These are phyloP conservation scores for Tragelaphus oryx DNA, from an alignment of 2,797 vertebrate genomes.

Conservation along the genomic window DNA sequence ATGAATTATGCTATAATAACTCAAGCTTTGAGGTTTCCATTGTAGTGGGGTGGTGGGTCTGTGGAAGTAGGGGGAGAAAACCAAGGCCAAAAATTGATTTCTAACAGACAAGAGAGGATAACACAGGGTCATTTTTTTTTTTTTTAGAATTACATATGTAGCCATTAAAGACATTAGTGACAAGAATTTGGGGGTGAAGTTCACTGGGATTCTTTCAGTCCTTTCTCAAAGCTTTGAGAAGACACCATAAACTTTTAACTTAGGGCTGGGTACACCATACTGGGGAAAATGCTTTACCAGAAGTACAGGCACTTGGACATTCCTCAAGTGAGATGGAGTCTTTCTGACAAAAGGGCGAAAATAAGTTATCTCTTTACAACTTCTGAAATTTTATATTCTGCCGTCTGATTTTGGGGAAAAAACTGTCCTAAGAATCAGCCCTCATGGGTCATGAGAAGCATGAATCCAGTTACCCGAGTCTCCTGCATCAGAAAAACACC, in stretches of 20 bases:
- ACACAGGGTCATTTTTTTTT: not conserved
- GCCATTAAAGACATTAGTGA: not conserved
- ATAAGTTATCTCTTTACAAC: not conserved
- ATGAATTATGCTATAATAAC: constrained; percentile 54
- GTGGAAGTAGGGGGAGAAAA: not conserved
- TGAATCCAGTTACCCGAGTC: not conserved
- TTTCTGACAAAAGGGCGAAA: not conserved
- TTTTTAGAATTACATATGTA: not conserved
- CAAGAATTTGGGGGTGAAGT: not conserved
- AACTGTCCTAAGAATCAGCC: not conserved
- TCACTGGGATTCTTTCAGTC: not conserved
- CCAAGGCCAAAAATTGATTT: constrained; percentile 30
- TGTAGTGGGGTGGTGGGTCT: not conserved
- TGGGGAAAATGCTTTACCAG: not conserved
- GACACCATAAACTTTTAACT: not conserved
- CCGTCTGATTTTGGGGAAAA: not conserved
- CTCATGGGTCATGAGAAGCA: not conserved
- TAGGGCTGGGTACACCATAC: not conserved
- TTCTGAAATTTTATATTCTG: not conserved
- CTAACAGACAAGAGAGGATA: not conserved
- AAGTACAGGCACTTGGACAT: not conserved
- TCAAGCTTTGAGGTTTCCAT: constrained; percentile 8
- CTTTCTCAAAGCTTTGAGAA: not conserved
- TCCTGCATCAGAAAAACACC: not conserved
- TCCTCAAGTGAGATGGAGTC: not conserved